Conservation (phyloP, 2,888 invertebrate species). For the Hymenopus coronatus region DNA sequence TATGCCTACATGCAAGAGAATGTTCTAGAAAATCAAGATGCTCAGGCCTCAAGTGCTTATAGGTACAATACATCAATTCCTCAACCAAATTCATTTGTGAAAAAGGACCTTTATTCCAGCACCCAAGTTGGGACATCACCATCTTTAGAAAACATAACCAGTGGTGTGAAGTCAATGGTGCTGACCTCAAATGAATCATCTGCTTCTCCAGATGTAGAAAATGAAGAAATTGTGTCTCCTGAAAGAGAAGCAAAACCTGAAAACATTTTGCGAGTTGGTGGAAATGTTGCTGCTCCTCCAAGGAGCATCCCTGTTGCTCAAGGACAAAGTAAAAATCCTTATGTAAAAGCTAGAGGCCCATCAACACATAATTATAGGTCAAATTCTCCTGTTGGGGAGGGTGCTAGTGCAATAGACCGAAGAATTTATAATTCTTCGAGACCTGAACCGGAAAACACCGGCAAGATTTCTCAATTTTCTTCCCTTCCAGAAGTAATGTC, state of each 20-base stretch:
- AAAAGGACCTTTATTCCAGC: background rate
- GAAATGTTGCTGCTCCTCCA: conserved; percentile 42
- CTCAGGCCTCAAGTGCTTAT: background rate
- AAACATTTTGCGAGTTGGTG: conserved; percentile 31
- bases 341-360: background rate
- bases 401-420: background rate
- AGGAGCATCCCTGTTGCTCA: conserved; percentile 48
- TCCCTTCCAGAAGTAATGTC: background rate
- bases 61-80: background rate
- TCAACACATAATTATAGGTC: background rate
- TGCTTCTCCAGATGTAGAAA: conserved; percentile 39
- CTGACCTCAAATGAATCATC: background rate
- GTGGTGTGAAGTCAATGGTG: background rate
- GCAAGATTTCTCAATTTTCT: background rate
- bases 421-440: background rate
- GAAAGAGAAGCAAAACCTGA: conserved; percentile 37
- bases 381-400: background rate
- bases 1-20: background rate
- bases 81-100: background rate
- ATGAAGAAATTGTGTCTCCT: conserved; percentile 41
- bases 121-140: background rate
- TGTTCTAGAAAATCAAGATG: background rate
- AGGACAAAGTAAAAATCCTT: background rate
- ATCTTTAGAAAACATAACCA: background rate
- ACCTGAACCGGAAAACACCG: background rate